phyloP scores from a whole-genome alignment of 2,888 invertebrate genomes.

The Leucania comma region DNA sequence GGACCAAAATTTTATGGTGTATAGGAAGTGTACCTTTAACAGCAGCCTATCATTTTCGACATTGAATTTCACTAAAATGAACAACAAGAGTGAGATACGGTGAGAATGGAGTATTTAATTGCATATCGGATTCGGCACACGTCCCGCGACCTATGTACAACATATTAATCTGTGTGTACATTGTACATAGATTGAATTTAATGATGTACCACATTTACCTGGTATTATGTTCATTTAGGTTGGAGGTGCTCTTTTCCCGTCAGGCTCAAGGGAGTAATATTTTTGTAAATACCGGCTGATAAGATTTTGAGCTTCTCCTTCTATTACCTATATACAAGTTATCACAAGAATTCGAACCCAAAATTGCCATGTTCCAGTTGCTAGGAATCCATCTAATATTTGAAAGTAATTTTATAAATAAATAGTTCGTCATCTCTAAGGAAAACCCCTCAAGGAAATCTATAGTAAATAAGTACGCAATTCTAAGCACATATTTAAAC shows the following conservation, averaged over 20 bases:
- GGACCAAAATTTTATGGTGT: no score
- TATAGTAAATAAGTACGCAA: slow-evolving; percentile 9
- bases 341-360: no score
- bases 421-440: background rate
- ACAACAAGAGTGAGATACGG: no score
- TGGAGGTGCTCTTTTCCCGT: background rate
- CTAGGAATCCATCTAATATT: no score
- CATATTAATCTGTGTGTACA: background rate
- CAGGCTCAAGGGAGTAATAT: no score
- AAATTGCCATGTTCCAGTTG: no score
- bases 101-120: slow-evolving; percentile 16
- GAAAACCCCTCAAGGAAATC: slow-evolving; percentile 24
- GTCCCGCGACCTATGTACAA: slow-evolving; percentile 11
- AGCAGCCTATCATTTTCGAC: no score
- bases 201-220: slow-evolving; percentile 24
- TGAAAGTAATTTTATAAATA: slow-evolving; percentile 10
- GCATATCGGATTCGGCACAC: slow-evolving; percentile 32
- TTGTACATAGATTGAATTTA: slow-evolving; percentile 25
- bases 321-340: no score
- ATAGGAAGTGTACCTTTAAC: no score
- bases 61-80: slow-evolving; percentile 7
- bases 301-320: no score
- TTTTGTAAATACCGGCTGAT: no score
- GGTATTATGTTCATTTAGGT: background rate
- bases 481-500: slow-evolving; percentile 32